Conservation (phyloP, 2,888 invertebrate genomes). For the Xestia ashworthii region DNA sequence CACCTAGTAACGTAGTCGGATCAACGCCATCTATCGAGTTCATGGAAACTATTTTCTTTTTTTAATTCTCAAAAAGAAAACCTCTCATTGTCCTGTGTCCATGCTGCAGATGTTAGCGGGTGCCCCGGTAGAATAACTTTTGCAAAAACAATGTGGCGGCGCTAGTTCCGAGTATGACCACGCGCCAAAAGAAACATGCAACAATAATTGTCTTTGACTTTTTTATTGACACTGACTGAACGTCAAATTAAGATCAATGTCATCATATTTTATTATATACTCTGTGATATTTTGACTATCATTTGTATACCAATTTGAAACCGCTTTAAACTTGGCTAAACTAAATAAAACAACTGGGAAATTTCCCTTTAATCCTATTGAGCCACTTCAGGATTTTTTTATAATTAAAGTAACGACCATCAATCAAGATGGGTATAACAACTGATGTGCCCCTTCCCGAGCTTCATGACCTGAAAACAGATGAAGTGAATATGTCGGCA, state of each 20-base stretch:
- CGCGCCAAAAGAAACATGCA: background rate
- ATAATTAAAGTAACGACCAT: conserved; percentile 5
- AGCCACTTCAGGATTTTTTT: background rate
- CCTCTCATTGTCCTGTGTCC: background rate
- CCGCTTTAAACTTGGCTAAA: background rate
- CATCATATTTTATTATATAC: too few species aligned
- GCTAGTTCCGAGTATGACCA: background rate
- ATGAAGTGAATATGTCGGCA: conserved; percentile 94
- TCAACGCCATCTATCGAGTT: too few species aligned
- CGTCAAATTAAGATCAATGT: conserved; percentile 14
- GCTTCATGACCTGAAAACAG: conserved; percentile 95
- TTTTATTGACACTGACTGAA: conserved; percentile 37
- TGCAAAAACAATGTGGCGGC: background rate
- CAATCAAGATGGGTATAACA: conserved; percentile 91
- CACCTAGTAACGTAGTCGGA: too few species aligned
- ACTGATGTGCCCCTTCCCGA: conserved; percentile 93
- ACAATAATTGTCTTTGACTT: background rate
- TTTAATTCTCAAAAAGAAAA: too few species aligned
- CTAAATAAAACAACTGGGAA: background rate
- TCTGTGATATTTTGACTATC: too few species aligned
- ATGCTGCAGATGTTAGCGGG: background rate
- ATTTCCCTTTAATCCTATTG: background rate
- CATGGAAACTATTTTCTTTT: too few species aligned
- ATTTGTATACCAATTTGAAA: conserved; percentile 10
- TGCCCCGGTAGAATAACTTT: background rate